These are phyloP conservation scores for Phrixothrix hirtus DNA, from an alignment of 2,888 invertebrate genomes.

Conservation along the genomic window DNA sequence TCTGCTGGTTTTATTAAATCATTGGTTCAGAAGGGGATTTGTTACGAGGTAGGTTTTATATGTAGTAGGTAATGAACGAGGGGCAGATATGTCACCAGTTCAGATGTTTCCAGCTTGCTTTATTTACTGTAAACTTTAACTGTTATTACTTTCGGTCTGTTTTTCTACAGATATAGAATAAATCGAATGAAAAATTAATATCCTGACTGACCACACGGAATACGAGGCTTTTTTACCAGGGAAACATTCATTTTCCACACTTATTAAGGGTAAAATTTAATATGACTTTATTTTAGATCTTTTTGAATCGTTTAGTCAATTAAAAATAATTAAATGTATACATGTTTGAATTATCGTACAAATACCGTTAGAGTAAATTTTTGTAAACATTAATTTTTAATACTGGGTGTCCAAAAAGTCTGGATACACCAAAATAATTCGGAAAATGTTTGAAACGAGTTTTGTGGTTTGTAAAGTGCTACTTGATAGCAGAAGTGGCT, in stretches of 20 bases:
- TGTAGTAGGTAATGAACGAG: constrained; percentile 10
- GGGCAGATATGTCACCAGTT: constrained; percentile 16
- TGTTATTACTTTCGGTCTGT: constrained; percentile 19
- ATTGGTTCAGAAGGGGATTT: constrained; percentile 46
- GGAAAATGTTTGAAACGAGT: too few species aligned
- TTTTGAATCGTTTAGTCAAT: too few species aligned
- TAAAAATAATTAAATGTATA: too few species aligned
- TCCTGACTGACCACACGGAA: neutral
- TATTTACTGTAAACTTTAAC: constrained; percentile 32
- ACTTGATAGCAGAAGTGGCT: too few species aligned
- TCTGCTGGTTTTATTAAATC: constrained; percentile 53
- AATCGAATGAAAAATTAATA: constrained; percentile 5
- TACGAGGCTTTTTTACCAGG: neutral
- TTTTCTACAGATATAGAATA: constrained; percentile 14
- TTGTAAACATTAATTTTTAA: too few species aligned
- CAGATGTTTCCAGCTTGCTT: constrained; percentile 18
- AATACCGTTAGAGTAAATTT: too few species aligned
- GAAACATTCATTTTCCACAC: neutral
- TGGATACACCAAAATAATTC: too few species aligned
- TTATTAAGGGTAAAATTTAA: too few species aligned
- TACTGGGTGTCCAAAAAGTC: too few species aligned
- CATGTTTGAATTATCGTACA: too few species aligned
- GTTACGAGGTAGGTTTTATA: constrained; percentile 12
- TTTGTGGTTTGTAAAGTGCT: too few species aligned
- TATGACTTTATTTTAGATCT: too few species aligned